Evolutionary conservation across 2,888 invertebrate genomes (phyloP).

Genomic region (Tromatobia lineatoria): DNA sequence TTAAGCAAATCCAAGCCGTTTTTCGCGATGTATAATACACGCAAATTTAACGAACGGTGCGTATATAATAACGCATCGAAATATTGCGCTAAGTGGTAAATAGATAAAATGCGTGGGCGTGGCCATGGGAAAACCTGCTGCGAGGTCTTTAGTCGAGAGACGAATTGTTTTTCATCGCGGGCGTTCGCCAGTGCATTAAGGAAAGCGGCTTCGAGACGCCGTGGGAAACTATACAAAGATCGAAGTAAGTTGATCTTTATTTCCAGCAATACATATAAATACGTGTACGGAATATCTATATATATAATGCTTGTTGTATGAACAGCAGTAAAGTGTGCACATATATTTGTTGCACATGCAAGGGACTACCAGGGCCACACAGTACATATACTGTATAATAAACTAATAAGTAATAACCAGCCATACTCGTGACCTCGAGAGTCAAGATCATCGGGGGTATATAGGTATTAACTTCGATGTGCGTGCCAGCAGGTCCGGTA

Average conservation of each 20-base stretch:
- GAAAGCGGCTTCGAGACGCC: constrained; percentile 41
- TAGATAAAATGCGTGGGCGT: constrained; percentile 68
- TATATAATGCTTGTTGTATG: constrained; percentile 28
- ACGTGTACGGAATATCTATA: background rate
- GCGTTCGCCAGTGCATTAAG: constrained; percentile 17
- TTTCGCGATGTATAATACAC: constrained; percentile 36
- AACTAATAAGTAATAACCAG: constrained; percentile 59
- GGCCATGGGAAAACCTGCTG: constrained; percentile 65
- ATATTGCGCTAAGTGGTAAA: constrained; percentile 46
- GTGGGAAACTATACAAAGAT: constrained; percentile 67
- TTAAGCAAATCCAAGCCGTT: background rate
- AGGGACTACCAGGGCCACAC: constrained; percentile 1
- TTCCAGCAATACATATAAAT: constrained; percentile 38
- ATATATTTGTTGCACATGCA: constrained; percentile 16
- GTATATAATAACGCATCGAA: constrained; percentile 58
- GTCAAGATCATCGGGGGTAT: constrained; percentile 50
- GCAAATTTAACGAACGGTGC: constrained; percentile 46
- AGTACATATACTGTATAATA: constrained; percentile 40
- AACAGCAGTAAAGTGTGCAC: constrained; percentile 34
- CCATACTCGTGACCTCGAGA: constrained; percentile 52
- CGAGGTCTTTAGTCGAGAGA: constrained; percentile 53
- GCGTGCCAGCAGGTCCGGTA: constrained; percentile 58
- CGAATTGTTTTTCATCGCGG: constrained; percentile 62
- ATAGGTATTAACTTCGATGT: constrained; percentile 38
- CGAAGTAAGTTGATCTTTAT: constrained; percentile 65